Evolutionary conservation across 2,888 invertebrate genomes (phyloP).

Genomic region (Muschampia plurimacula): DNA sequence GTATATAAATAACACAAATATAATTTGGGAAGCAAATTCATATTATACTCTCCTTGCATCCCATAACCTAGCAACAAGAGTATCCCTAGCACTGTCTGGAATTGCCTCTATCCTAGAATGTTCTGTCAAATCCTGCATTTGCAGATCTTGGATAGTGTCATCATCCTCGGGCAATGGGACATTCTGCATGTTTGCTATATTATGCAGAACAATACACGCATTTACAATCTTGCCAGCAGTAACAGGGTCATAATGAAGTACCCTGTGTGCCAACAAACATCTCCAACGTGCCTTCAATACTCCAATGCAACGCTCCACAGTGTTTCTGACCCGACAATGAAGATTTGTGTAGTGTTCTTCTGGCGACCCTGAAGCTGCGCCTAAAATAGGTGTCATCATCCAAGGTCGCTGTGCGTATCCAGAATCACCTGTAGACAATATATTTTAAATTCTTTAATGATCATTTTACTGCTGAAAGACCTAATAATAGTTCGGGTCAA

Average conservation of each 20-base stretch:
- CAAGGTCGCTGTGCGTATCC: not conserved
- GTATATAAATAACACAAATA: too few species aligned
- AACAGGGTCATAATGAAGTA: not conserved
- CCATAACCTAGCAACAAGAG: not conserved
- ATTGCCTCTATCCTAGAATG: not conserved
- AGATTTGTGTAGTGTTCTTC: not conserved
- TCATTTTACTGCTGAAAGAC: too few species aligned
- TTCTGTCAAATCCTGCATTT: too few species aligned
- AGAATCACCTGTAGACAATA: not conserved
- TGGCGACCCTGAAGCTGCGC: not conserved
- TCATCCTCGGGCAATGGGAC: not conserved
- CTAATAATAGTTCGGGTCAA: too few species aligned
- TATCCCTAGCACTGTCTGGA: not conserved
- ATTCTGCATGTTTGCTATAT: not conserved
- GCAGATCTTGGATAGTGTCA: not conserved
- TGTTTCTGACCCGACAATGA: too few species aligned
- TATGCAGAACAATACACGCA: not conserved
- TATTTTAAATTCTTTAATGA: too few species aligned
- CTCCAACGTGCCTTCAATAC: too few species aligned
- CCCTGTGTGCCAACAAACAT: too few species aligned
- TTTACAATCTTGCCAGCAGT: not conserved
- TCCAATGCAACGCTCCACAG: too few species aligned
- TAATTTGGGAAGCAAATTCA: too few species aligned
- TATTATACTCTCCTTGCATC: not conserved
- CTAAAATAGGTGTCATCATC: conserved; percentile 4